Base-by-base conservation (phyloP, 1,140 invertebrate genomes). In the Parasteatoda tepidariorum region DNA sequence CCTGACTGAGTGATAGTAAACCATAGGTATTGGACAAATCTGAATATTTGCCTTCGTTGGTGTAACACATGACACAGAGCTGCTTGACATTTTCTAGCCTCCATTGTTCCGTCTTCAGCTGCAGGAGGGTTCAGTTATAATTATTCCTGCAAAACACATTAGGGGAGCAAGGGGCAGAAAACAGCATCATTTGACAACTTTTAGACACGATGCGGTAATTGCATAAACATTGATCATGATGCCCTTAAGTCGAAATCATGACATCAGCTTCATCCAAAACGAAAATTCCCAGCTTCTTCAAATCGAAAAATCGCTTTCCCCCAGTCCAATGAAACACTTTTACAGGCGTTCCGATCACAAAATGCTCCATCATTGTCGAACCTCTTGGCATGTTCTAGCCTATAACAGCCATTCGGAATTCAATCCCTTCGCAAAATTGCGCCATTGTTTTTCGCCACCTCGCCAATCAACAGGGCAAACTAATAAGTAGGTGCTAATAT, bases 221-320 rank as follows among this genome's bases (percentile, higher is more conserved):
- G n/a, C n/a, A n/a, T 85, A 98, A 95, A 86, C 96, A 98, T 87
- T 98, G 96, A 90, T 99, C 97, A 89, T 98, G 96, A 90, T 99
- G 97, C 0, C 98, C 98, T 90, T 99, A 97, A 26, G 95, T 95
- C 24, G 95, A 95, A 87, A 99, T 98, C 98, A 99, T 99, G 0
- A 99, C 97, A 91, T 99, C 98, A 6, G 98, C 98, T 91, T 99
- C 98, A 89, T 99, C 98, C 73, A 99, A 90, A 2, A 99, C 97
- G 91, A 99, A 99, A 2, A 98, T 96, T 54, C n/a, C n/a, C n/a
- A n/a, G n/a, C n/a, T n/a, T n/a, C n/a, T 89, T 91, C 62, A 98
- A 90, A 89, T 97, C 95, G 89, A 99, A 97, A 86, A 94, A 93
- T 74, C 91, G 91, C 87, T 94, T 95, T 88, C 97, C 98, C 0